Evolutionary conservation across 2,797 vertebrate species (phyloP).

Genomic region (Toxotes lorentzi): DNA sequence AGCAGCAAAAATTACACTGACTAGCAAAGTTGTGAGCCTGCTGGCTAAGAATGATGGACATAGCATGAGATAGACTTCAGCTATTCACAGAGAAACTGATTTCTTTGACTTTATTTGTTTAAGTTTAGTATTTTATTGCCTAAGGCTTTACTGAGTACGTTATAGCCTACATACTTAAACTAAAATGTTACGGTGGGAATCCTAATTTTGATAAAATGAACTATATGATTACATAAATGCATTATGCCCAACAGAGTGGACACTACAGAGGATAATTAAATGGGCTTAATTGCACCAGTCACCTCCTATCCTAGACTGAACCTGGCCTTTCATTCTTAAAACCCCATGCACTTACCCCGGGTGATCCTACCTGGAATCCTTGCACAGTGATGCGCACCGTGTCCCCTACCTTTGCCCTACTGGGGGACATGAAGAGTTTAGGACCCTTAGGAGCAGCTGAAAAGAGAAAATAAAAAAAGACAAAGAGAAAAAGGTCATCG

Average conservation of each 20-base stretch:
- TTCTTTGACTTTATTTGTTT: slow-evolving; percentile 31
- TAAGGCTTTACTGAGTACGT: slow-evolving; percentile 9
- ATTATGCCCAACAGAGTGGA: slow-evolving; percentile 42
- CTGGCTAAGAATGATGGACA: slow-evolving; percentile 38
- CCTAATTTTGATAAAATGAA: neutral
- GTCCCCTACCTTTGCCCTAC: slow-evolving; percentile 94
- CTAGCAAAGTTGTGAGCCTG: slow-evolving; percentile 26
- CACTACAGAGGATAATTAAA: slow-evolving; percentile 42
- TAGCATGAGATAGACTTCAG: slow-evolving; percentile 40
- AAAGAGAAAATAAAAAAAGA: slow-evolving; percentile 42
- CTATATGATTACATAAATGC: neutral
- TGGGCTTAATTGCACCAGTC: slow-evolving; percentile 40
- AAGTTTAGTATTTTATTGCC: slow-evolving; percentile 12
- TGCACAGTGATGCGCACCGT: slow-evolving; percentile 95
- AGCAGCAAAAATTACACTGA: neutral
- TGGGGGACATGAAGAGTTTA: slow-evolving; percentile 92
- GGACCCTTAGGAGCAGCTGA: slow-evolving; percentile 96
- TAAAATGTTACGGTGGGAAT: neutral
- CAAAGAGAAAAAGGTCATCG: slow-evolving; percentile 71
- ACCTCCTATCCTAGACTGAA: slow-evolving; percentile 41
- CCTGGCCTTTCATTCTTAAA: slow-evolving; percentile 28
- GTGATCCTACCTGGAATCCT: slow-evolving; percentile 94
- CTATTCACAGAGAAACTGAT: slow-evolving; percentile 47
- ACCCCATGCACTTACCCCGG: slow-evolving; percentile 80
- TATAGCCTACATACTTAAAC: neutral